These are phyloP conservation scores for Leptopterna dolabrata DNA, from an alignment of 2,888 invertebrate genomes.

Conservation along the genomic window DNA sequence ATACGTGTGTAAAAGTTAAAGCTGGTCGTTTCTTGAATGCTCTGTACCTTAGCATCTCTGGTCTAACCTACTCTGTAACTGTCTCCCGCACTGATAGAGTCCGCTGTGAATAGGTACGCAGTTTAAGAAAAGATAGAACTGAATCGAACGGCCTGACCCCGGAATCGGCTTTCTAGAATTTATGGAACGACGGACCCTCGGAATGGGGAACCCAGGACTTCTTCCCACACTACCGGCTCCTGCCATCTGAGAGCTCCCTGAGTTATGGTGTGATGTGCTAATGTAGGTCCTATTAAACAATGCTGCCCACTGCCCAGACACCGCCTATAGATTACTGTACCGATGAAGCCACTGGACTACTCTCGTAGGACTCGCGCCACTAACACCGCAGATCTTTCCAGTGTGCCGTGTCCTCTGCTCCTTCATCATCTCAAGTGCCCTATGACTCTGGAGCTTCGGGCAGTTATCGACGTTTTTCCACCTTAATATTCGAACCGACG, in stretches of 20 bases:
- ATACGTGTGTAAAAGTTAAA: no score
- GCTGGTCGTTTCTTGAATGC: no score
- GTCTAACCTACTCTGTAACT: no score
- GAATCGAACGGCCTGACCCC: not conserved
- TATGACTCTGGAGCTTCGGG: not conserved
- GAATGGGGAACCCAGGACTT: not conserved
- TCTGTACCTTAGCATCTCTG: no score
- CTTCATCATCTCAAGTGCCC: constrained; percentile 3
- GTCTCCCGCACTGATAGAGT: no score
- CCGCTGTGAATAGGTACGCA: no score
- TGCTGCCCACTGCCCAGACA: not conserved
- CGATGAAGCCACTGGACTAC: not conserved
- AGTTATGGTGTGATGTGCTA: constrained; percentile 33
- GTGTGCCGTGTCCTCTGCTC: not conserved
- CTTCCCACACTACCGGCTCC: not conserved
- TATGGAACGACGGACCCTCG: not conserved
- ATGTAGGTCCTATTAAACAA: constrained; percentile 38
- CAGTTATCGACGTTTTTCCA: not conserved
- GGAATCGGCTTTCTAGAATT: not conserved
- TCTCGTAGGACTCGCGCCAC: not conserved
- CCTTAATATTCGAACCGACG: not conserved
- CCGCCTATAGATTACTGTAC: constrained; percentile 13
- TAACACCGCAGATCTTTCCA: not conserved
- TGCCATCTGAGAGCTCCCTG: not conserved
- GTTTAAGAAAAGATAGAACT: not conserved